Conservation (phyloP, 2,888 invertebrate species). For the Desoria tigrina region DNA sequence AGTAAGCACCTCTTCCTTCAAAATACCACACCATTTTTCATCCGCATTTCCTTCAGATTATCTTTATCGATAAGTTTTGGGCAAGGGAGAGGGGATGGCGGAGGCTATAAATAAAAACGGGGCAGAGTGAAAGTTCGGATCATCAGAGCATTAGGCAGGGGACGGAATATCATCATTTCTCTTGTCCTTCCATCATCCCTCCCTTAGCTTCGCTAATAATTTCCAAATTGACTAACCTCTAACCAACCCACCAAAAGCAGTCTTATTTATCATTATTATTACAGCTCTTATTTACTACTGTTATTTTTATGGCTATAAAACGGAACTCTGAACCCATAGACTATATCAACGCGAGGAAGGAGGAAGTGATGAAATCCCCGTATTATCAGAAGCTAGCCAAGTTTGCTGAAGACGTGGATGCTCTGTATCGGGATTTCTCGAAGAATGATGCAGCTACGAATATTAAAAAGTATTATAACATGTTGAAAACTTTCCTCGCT, state of each 20-base stretch:
- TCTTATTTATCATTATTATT: too few relatives aligned
- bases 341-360: constrained; percentile 76
- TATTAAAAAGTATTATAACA: constrained; percentile 71
- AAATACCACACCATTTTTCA: constrained; percentile 12
- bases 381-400: constrained; percentile 78
- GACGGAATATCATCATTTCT: too few relatives aligned
- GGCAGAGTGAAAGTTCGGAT: too few relatives aligned
- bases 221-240: too few relatives aligned
- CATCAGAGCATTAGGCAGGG: too few relatives aligned
- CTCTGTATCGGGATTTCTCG: constrained; percentile 74
- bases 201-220: too few relatives aligned
- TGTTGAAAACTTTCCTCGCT: constrained; percentile 66
- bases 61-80: constrained; percentile 14
- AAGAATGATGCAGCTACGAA: constrained; percentile 77
- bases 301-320: too few relatives aligned
- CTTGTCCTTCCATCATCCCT: too few relatives aligned
- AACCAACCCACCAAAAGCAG: too few relatives aligned
- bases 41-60: background rate
- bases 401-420: constrained; percentile 77
- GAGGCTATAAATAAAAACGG: too few relatives aligned
- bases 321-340: constrained; percentile 60
- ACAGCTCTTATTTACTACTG: too few relatives aligned
- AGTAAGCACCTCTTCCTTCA: constrained; percentile 6
- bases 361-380: constrained; percentile 75
- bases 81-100: too few relatives aligned